Evolutionary conservation across 2,888 invertebrate genomes (phyloP).

Genomic region (Cryptops parisi): DNA sequence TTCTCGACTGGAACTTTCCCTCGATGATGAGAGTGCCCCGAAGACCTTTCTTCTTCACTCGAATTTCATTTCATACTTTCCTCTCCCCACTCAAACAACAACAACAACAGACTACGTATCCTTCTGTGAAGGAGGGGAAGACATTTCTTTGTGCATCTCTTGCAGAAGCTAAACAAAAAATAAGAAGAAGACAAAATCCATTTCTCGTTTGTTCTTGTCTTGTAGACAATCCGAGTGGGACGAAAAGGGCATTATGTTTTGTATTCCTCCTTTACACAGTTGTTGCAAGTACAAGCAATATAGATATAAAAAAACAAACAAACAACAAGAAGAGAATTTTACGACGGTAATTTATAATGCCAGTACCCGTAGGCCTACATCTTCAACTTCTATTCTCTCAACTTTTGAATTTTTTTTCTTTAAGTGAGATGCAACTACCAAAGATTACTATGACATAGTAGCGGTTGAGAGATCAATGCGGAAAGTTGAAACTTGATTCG

Average conservation of each 20-base stretch:
- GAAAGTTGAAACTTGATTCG: neutral
- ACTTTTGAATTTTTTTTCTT: neutral
- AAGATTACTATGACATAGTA: neutral
- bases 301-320: neutral
- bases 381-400: no score
- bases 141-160: neutral
- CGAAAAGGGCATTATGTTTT: constrained; percentile 3
- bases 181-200: neutral
- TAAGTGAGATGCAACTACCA: neutral
- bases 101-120: no score
- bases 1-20: no score
- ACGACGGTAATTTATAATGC: neutral
- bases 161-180: neutral
- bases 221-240: constrained; percentile 5
- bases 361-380: neutral
- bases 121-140: no score
- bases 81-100: no score
- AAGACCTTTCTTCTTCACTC: no score
- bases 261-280: neutral
- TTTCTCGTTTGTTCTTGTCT: neutral
- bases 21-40: no score
- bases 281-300: constrained; percentile 5
- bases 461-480: neutral
- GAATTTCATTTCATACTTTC: no score
- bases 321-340: no score